These are phyloP conservation scores for Crocuta crocuta DNA, from an alignment of 2,113 vertebrate species.

Conservation along the genomic window DNA sequence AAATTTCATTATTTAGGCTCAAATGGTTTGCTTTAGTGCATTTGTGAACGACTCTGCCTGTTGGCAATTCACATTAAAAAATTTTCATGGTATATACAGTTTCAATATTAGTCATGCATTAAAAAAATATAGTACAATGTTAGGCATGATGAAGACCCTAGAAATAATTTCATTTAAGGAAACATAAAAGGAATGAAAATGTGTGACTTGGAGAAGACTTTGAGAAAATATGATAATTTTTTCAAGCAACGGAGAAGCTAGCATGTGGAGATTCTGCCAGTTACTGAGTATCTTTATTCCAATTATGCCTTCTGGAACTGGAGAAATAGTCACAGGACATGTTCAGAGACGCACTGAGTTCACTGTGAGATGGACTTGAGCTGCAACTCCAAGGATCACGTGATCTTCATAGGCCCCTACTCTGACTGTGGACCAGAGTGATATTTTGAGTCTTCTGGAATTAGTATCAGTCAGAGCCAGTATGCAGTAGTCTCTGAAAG, in stretches of 20 bases:
- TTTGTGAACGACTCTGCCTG: constrained; percentile 16
- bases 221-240: not conserved
- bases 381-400: not conserved
- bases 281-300: not conserved
- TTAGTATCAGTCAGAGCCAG: not conserved
- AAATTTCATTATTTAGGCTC: constrained; percentile 33
- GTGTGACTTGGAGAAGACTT: not conserved
- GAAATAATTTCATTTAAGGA: constrained; percentile 32
- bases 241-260: not conserved
- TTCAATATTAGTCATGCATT: not conserved
- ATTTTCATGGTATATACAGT: not conserved
- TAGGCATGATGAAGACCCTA: not conserved
- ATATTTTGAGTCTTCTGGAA: not conserved
- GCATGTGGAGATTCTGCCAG: not conserved
- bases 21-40: constrained; percentile 8
- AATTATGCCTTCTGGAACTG: not conserved
- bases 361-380: not conserved
- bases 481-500: not conserved
- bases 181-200: not conserved
- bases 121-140: not conserved
- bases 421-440: not conserved
- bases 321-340: not conserved
- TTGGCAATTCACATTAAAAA: not conserved
- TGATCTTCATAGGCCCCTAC: not conserved
- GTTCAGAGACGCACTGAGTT: not conserved